Percentiles rank a stretch among this genome's conserved stretches.
These are phyloP conservation scores for Phenacoccus solenopsis DNA, from an alignment of 1,140 invertebrate species.

Conservation along the genomic window DNA sequence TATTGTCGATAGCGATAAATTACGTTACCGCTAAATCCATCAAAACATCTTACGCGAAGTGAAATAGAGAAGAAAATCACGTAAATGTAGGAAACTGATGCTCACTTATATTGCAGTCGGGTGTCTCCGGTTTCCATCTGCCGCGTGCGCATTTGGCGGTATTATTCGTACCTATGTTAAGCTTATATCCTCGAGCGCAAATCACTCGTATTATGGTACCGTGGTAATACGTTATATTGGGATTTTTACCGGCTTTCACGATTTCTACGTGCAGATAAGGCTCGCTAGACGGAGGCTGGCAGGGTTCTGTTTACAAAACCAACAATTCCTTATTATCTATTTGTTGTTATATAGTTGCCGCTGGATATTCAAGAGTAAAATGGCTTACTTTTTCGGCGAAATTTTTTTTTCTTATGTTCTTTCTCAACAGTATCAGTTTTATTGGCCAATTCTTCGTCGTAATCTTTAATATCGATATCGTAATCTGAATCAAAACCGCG, in stretches of 20 bases:
- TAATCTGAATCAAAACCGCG: background rate
- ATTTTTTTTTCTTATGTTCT: too few relatives aligned
- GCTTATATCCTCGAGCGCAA: slow-evolving; percentile 57
- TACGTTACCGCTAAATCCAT: too few relatives aligned
- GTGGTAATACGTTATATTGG: slow-evolving; percentile 38
- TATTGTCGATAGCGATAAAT: too few relatives aligned
- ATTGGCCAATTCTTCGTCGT: background rate
- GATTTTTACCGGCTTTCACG: slow-evolving; percentile 48
- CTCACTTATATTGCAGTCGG: slow-evolving; percentile 60
- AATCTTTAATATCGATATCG: background rate
- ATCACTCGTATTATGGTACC: slow-evolving; percentile 29
- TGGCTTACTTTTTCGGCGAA: too few relatives aligned
- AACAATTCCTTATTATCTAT: background rate
- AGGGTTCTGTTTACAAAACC: slow-evolving; percentile 31
- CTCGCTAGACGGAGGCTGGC: slow-evolving; percentile 44
- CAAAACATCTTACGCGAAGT: too few relatives aligned
- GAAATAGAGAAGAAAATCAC: too few relatives aligned
- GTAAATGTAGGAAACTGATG: too few relatives aligned
- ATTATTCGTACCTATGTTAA: slow-evolving; percentile 56
- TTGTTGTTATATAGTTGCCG: background rate
- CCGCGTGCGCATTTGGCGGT: slow-evolving; percentile 65
- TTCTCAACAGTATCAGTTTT: background rate
- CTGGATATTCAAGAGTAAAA: too few relatives aligned
- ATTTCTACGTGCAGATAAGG: slow-evolving; percentile 51
- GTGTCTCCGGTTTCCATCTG: slow-evolving; percentile 65